Conservation (phyloP, 2,888 invertebrate species). For the Rhyacophila evoluta region DNA sequence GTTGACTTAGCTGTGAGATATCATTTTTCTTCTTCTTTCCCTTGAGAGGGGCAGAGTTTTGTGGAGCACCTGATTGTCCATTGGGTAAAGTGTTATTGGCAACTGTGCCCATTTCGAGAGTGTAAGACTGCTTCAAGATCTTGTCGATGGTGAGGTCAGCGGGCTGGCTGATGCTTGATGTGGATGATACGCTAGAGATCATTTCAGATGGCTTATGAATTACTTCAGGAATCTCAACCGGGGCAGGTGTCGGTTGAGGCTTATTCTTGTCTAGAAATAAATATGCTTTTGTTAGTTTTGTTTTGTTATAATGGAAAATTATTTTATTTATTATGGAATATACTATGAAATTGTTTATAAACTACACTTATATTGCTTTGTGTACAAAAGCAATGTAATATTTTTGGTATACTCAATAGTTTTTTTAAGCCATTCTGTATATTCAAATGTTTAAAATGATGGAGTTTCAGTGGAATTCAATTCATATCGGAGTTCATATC, state of each 20-base stretch:
- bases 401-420: too few relatives aligned
- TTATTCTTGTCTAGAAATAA: conserved; percentile 35
- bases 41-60: conserved; percentile 46
- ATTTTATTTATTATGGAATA: too few relatives aligned
- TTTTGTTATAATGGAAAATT: not conserved
- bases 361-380: too few relatives aligned
- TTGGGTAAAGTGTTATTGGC: conserved; percentile 41
- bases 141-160: conserved; percentile 67
- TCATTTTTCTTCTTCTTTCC: conserved; percentile 73
- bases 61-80: conserved; percentile 39
- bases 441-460: too few relatives aligned
- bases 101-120: conserved; percentile 54
- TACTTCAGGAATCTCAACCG: conserved; percentile 4
- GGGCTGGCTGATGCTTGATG: conserved; percentile 64
- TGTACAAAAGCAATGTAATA: too few relatives aligned
- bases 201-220: conserved; percentile 31
- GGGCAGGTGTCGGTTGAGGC: conserved; percentile 11
- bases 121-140: conserved; percentile 63
- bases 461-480: too few relatives aligned
- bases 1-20: conserved; percentile 65
- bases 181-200: conserved; percentile 58
- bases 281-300: not conserved
- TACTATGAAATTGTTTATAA: too few relatives aligned
- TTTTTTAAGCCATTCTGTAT: too few relatives aligned
- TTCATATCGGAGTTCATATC: too few relatives aligned